These are phyloP conservation scores for Heterodera filipjevi DNA, from an alignment of 2,888 invertebrate species.

Conservation along the genomic window DNA sequence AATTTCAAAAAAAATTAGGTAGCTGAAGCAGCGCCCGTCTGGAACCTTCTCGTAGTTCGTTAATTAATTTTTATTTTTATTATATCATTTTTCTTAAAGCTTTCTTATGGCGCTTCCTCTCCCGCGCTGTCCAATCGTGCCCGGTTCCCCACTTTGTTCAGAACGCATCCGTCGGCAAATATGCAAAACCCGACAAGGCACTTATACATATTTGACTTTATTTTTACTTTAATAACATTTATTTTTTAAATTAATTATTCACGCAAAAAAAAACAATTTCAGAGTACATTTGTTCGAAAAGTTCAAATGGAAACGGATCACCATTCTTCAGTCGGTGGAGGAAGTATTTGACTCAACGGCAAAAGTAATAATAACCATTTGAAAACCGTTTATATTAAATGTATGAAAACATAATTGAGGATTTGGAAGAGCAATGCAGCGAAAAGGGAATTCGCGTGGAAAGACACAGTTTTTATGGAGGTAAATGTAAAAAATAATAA, in stretches of 20 bases:
- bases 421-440: constrained; percentile 86
- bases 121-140: constrained; percentile 95
- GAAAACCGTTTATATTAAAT: neutral
- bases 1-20: neutral
- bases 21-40: constrained; percentile 98
- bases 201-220: too few relatives aligned
- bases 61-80: constrained; percentile 2
- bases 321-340: constrained; percentile 95
- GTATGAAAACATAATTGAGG: constrained; percentile 74
- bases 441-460: constrained; percentile 91
- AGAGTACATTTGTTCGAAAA: constrained; percentile 92
- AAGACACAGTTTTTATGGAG: constrained; percentile 89
- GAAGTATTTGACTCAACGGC: constrained; percentile 83
- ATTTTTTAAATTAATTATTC: neutral
- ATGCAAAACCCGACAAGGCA: constrained; percentile 74
- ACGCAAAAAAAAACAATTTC: constrained; percentile 18
- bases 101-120: constrained; percentile 97
- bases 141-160: constrained; percentile 94
- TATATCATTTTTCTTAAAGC: constrained; percentile 70
- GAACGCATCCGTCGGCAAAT: constrained; percentile 98
- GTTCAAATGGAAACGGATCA: constrained; percentile 94
- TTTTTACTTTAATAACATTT: too few relatives aligned
- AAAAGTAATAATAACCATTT: neutral
- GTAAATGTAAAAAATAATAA: neutral
- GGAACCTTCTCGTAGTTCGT: constrained; percentile 98